Evolutionary conservation across 2,113 vertebrate species (phyloP).

Genomic region (Ceyx cyanopectus): DNA sequence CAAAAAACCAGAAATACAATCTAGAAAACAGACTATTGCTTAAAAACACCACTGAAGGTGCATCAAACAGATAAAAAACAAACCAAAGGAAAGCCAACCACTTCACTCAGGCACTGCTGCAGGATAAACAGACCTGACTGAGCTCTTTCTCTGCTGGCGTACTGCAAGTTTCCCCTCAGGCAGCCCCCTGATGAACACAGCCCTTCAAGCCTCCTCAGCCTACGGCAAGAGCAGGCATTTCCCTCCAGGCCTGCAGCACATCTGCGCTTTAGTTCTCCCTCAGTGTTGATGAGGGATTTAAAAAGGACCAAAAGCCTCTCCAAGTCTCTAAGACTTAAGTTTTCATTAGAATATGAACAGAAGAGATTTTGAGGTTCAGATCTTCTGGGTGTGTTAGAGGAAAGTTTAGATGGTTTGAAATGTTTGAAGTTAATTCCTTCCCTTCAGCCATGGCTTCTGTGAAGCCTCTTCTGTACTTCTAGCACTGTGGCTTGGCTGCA

Average conservation of each 20-base stretch:
- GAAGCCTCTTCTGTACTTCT: neutral
- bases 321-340: neutral
- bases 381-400: neutral
- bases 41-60: neutral
- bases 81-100: too few relatives aligned
- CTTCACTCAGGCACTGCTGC: neutral
- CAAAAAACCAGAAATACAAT: neutral
- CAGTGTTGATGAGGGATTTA: accelerated
- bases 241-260: neutral
- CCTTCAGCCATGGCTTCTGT: neutral
- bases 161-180: neutral
- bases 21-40: neutral
- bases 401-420: neutral
- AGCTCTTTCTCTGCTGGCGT: neutral
- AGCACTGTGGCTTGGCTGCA: neutral
- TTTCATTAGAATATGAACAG: neutral
- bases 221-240: neutral
- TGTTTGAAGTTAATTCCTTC: neutral
- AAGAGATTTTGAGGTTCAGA: neutral
- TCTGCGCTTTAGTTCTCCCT: neutral
- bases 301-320: neutral
- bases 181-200: neutral
- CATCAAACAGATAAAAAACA: neutral
- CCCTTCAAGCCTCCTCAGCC: neutral
- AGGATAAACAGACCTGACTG: neutral